Evolutionary conservation across 2,888 invertebrate genomes (phyloP).

Genomic region (Hyposoter dolosus): DNA sequence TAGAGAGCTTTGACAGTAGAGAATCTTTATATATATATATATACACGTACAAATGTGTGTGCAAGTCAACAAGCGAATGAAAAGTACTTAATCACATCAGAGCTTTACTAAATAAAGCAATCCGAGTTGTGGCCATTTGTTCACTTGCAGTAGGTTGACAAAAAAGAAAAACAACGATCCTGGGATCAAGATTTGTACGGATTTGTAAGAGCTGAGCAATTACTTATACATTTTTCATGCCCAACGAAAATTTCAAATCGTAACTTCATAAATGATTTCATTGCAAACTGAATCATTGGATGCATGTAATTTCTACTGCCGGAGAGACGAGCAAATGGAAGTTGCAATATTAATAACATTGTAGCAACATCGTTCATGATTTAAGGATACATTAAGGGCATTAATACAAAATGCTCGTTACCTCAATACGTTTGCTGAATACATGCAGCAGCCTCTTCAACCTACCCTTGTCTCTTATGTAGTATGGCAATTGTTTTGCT

Average conservation of each 20-base stretch:
- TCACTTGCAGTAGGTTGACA: background rate
- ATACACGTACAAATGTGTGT: background rate
- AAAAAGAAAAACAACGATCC: background rate
- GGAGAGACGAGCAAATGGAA: background rate
- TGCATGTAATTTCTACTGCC: background rate
- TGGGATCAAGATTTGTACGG: background rate
- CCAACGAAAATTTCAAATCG: background rate
- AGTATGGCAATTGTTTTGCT: slow-evolving; percentile 4
- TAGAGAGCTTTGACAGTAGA: slow-evolving; percentile 4
- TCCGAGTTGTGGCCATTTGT: background rate
- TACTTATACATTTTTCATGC: background rate
- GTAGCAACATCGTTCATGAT: background rate
- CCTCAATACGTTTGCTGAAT: slow-evolving; percentile 30
- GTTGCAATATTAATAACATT: background rate
- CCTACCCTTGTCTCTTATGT: slow-evolving; percentile 16
- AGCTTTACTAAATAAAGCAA: slow-evolving; percentile 1
- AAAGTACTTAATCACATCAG: background rate
- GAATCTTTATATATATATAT: background rate
- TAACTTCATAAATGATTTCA: background rate
- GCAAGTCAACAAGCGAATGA: background rate
- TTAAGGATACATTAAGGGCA: background rate
- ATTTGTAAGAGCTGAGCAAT: background rate
- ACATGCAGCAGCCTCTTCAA: background rate
- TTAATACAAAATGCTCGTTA: slow-evolving; percentile 72
- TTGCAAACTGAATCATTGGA: background rate